A percentile compares a stretch with the other conserved stretches of the same genome.
Evolutionary conservation across 2,113 vertebrate species (phyloP).

Genomic region (Suncus etruscus): DNA sequence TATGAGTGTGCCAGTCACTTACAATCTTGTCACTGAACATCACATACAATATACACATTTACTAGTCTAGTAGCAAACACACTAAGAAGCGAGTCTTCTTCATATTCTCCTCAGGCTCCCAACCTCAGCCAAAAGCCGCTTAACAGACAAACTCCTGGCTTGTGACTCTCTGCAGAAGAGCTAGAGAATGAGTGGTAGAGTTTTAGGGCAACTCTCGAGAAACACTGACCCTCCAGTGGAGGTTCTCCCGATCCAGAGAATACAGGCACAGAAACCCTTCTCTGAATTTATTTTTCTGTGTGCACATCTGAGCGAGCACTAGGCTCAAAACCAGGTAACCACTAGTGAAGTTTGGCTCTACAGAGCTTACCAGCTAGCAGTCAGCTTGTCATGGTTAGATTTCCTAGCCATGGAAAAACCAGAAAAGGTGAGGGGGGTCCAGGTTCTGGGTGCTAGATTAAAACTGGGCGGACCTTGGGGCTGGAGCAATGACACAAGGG

Average conservation of each 20-base stretch:
- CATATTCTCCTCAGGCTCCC: background rate
- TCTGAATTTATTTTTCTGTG: background rate
- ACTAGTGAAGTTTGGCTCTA: background rate
- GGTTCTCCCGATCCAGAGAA: background rate
- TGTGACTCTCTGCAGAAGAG: constrained; percentile 2
- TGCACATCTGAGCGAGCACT: background rate
- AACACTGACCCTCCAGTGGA: background rate
- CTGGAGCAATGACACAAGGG: no score
- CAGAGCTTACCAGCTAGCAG: background rate
- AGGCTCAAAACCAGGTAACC: background rate
- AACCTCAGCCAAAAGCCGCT: background rate
- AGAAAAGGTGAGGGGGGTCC: background rate
- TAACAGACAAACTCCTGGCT: constrained; percentile 31
- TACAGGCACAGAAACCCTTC: background rate
- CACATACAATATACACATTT: background rate
- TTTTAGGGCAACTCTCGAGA: constrained; percentile 19
- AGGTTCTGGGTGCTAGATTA: background rate
- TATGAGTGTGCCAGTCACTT: background rate
- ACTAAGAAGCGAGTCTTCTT: background rate
- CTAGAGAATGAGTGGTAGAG: background rate
- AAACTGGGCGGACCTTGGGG: background rate
- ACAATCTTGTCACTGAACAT: background rate
- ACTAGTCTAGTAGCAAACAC: background rate
- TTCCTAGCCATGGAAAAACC: background rate
- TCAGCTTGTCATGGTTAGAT: constrained; percentile 6